Evolutionary conservation across 2,888 invertebrate genomes (phyloP), one percentile per base, ranked within the genome.

Genomic region (Euspilapteryx auroguttella): DNA sequence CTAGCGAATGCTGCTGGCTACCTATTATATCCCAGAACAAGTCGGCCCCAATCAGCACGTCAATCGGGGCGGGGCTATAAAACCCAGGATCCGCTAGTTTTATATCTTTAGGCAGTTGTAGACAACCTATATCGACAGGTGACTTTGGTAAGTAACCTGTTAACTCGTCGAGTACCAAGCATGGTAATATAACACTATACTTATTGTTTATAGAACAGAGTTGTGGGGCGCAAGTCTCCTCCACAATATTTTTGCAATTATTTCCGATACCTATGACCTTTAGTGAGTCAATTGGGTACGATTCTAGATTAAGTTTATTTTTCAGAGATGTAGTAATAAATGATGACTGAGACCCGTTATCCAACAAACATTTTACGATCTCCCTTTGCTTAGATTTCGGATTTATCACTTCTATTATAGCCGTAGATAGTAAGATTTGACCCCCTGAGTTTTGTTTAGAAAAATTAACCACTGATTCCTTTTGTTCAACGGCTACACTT

Each of bases 301-400:
- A 32, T 3, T 32, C 32, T 24, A 40, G 11, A 6, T 14, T 10
- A 11, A 39, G 11, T 23, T 32, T 35, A n/a, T 33, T 4, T 22
- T 34, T 30, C 17, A 39, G 20, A 1, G 27, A 23, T 27, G 34
- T 22, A 10, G 33, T 28, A 2, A 40, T 37, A 32, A 42, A 39
- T 6, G 36, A 31, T 6, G 34, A 35, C 20, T 42, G 37, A 14
- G 38, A 40, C 2, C 41, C 41, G 14, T 37, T 34, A 12, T 38
- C 39, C 23, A 38, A 17, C 8, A 17, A 8, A 17, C 5, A 5
- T 17, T 8, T 5, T 8, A 17, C 17, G 8, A 8, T 17, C 17
- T 17, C 17, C 17, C 8, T 17, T 17, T 17, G 17, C 5, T 17
- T 17, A 8, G 17, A 17, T 17, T 17, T 5, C 8, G 17, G 17